Evolutionary conservation across 1,140 invertebrate genomes (phyloP).

Genomic region (Eciton burchellii): DNA sequence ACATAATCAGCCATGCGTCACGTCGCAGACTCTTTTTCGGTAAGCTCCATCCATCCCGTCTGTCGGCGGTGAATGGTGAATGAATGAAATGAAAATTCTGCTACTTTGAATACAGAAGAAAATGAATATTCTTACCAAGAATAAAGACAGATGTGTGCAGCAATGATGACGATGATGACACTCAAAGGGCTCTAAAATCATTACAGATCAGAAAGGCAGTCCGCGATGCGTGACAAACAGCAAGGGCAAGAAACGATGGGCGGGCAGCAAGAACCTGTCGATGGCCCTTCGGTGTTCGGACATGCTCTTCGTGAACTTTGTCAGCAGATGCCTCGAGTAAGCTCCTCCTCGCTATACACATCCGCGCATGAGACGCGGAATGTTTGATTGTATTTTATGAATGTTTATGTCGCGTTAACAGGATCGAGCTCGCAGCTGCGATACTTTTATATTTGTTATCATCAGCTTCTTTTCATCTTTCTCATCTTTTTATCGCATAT

Average conservation of each 20-base stretch:
- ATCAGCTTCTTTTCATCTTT: no score
- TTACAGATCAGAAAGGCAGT: slow-evolving; percentile 94
- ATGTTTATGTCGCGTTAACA: not conserved
- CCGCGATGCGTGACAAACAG: slow-evolving; percentile 97
- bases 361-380: no score
- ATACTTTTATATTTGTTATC: no score
- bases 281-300: slow-evolving; percentile 94
- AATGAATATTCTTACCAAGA: no score
- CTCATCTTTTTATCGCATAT: no score
- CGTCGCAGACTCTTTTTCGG: slow-evolving; percentile 94
- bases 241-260: slow-evolving; percentile 94
- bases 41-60: slow-evolving; percentile 79
- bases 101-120: no score
- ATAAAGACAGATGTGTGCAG: not conserved
- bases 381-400: not conserved
- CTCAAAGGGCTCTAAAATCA: slow-evolving; percentile 39
- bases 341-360: slow-evolving; percentile 80
- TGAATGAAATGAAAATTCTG: no score
- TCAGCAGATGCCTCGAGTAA: slow-evolving; percentile 96
- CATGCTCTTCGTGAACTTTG: slow-evolving; percentile 96
- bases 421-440: not conserved
- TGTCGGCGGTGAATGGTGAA: no score
- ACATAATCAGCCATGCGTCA: slow-evolving; percentile 92
- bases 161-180: not conserved
- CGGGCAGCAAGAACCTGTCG: slow-evolving; percentile 93